Percentiles rank a stretch among this genome's conserved stretches.
phyloP scores from a whole-genome alignment of 2,113 vertebrate species.

The Gallinago jamesoni region DNA sequence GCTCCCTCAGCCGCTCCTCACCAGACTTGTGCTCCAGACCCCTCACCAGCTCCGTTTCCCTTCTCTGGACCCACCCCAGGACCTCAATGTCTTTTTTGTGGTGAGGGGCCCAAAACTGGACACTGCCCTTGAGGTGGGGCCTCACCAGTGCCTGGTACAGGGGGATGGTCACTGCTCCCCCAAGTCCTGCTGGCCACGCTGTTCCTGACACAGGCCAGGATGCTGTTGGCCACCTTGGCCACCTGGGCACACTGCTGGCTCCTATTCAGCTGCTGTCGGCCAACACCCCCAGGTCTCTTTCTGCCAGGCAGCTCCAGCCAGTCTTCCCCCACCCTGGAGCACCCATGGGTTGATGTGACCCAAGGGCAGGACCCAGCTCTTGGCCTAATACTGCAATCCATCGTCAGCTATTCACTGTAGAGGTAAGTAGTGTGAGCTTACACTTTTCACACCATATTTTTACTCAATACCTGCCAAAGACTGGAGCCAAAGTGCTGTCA shows the following conservation, averaged over 20 bases:
- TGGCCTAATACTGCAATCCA: not conserved
- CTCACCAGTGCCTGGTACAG: not conserved
- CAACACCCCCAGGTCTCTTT: not conserved
- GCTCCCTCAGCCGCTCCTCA: not conserved
- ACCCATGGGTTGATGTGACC: not conserved
- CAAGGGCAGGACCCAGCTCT: not conserved
- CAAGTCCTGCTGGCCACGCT: not conserved
- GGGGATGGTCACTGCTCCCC: not conserved
- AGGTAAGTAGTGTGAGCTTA: conserved; percentile 17
- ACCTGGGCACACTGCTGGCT: not conserved
- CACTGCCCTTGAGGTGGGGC: too few relatives aligned
- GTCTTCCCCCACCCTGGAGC: not conserved
- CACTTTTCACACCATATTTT: conserved; percentile 34
- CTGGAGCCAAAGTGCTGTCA: conserved; percentile 57
- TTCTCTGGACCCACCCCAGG: not conserved
- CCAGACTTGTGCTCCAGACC: not conserved
- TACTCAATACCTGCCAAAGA: conserved; percentile 61
- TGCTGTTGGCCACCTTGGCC: not conserved
- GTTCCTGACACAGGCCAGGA: not conserved
- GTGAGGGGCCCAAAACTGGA: not conserved
- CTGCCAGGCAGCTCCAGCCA: not conserved
- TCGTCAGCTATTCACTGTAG: conserved; percentile 30
- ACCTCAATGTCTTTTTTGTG: not conserved
- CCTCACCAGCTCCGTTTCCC: not conserved
- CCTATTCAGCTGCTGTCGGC: not conserved